These are phyloP conservation scores for Sebastiscus tertius DNA, from an alignment of 2,797 vertebrate species.

Conservation along the genomic window DNA sequence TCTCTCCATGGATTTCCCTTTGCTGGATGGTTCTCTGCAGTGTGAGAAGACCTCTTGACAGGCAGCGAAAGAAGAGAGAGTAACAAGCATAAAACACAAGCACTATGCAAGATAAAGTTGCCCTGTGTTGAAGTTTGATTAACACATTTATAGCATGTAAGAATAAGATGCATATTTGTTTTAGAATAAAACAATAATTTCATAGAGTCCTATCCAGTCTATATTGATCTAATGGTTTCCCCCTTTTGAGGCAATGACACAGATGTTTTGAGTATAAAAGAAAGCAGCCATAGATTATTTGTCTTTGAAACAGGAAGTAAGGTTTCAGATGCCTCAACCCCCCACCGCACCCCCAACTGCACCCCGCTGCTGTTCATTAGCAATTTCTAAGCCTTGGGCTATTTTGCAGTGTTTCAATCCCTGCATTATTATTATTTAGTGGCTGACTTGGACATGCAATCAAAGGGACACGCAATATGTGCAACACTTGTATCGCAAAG, in stretches of 20 bases:
- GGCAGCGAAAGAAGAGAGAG: constrained; percentile 46
- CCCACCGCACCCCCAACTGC: constrained; percentile 37
- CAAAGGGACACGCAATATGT: constrained; percentile 75
- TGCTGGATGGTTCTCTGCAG: constrained; percentile 65
- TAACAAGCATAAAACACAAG: constrained; percentile 59
- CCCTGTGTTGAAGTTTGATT: constrained; percentile 16
- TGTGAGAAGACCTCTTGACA: constrained; percentile 76
- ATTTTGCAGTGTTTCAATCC: constrained; percentile 72
- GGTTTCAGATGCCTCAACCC: constrained; percentile 45
- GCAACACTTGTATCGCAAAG: constrained; percentile 68
- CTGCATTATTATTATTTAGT: constrained; percentile 80
- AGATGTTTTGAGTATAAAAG: constrained; percentile 34
- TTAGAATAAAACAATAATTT: background rate
- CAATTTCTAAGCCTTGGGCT: constrained; percentile 76
- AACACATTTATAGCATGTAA: background rate
- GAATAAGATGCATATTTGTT: constrained; percentile 10
- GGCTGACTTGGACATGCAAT: constrained; percentile 78
- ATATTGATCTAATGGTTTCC: background rate
- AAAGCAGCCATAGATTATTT: constrained; percentile 38
- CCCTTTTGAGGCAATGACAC: constrained; percentile 15
- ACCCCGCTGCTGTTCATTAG: constrained; percentile 81
- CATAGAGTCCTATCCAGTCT: background rate
- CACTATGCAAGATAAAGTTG: background rate
- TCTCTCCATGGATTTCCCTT: constrained; percentile 68
- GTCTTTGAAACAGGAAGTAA: constrained; percentile 56